phyloP scores from a whole-genome alignment of 2,888 invertebrate species.

The Biston stratarius region DNA sequence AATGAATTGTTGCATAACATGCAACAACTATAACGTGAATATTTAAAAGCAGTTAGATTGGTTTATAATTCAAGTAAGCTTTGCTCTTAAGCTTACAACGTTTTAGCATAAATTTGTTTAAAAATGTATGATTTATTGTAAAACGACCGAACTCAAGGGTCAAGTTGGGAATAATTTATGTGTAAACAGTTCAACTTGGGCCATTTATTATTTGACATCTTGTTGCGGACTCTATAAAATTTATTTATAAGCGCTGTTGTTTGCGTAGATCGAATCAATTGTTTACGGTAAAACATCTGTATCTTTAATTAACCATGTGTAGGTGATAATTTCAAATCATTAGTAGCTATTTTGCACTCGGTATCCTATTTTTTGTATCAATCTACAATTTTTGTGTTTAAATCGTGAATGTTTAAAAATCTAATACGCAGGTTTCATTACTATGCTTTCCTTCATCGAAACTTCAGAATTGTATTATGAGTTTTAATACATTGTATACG shows the following conservation, averaged over 20 bases:
- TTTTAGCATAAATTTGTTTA: neutral
- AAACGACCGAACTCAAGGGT: constrained; percentile 10
- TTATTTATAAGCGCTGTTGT: constrained; percentile 11
- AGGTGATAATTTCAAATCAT: too few relatives aligned
- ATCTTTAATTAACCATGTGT: too few relatives aligned
- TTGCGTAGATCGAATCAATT: neutral
- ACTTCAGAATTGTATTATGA: too few relatives aligned
- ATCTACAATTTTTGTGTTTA: neutral
- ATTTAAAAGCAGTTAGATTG: too few relatives aligned
- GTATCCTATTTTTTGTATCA: too few relatives aligned
- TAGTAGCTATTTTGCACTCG: neutral
- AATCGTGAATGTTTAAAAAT: neutral
- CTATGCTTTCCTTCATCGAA: too few relatives aligned
- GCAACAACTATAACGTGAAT: too few relatives aligned
- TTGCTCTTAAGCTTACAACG: constrained; percentile 3
- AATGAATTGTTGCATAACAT: too few relatives aligned
- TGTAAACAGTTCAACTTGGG: constrained; percentile 36
- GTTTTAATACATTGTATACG: too few relatives aligned
- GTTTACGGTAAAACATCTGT: neutral
- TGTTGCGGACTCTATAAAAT: constrained; percentile 38
- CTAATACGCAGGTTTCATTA: too few relatives aligned
- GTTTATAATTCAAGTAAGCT: neutral
- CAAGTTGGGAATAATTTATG: constrained; percentile 45
- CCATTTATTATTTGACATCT: constrained; percentile 47
- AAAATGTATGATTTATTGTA: constrained; percentile 21